Base-by-base conservation (phyloP, 2,113 vertebrate species). In the Oryzias woworae region DNA sequence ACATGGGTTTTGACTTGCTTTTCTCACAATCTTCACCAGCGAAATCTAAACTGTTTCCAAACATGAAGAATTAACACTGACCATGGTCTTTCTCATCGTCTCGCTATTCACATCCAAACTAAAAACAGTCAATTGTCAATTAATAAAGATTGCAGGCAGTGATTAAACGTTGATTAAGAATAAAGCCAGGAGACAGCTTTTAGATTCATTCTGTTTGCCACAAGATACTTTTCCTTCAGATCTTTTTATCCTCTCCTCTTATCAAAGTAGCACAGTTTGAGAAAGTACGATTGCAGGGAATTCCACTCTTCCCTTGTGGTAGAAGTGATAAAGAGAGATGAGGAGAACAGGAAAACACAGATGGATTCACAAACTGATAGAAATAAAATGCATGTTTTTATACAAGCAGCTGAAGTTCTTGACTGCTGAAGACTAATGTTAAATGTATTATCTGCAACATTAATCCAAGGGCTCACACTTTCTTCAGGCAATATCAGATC, bases 101-200 rank as follows among this genome's bases (percentile, higher is more conserved):
- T 62, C 67, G 58, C 42, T 48, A 52, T 72, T 80, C 46, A 62
- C 36, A 15, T 69, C 62, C 70, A 28, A 49, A 66, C 66, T 71
- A 60, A 65, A 75, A 51, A 31, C 71, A 73, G 66, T 72, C 36
- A 73, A 60, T 78, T 75, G 66, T 72, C 36, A 73, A 60, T 78
- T 75, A 61, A 66, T 69, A 60, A 64, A 67, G 76, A 80, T 50
- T 69, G 46, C 31, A 56, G 51, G 22, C 52, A 62, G 62, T 55
- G 36, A 79, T 67, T 59, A 67, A 71, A 75, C 65, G 69, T 60
- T 75, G 69, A 80, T 80, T 52, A 59, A 68, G 63, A 75, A 64
- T 51, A 57, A 62, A 81, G 69, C 73, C n/a, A 62, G 51, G 16
- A 64, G 44, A 74, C 7, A 18, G n/a, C 61, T 59, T 53, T 62